Base-by-base conservation (phyloP, 1,140 invertebrate species). In the Rhagoletis pomonella region DNA sequence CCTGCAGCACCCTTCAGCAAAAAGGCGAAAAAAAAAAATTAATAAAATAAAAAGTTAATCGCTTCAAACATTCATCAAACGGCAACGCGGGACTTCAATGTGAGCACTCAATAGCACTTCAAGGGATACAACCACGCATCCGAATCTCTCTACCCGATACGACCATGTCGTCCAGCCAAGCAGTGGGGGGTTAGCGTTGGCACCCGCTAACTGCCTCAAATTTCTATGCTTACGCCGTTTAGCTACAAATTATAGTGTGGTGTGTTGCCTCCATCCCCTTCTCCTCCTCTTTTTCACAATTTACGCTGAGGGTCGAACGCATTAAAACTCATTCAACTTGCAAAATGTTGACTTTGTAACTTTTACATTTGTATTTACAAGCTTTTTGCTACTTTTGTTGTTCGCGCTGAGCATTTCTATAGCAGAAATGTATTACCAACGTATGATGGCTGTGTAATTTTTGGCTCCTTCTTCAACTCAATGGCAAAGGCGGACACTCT, bases 301-400 rank as follows among this genome's bases (percentile, higher is more conserved):
- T 67, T 73, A 73, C 42, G 42, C 44, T 47, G 47, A n/a, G 73
- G 17, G 44, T 81, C 47, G n/a, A 55, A 50, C 17, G 44, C 73
- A 81, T 81, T 81, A 81, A 81, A 81, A 81, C 73, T 81, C 73
- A 81, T 81, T 81, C 73, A 81, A 81, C 73, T 81, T 81, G 73
- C 73, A 81, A 81, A 81, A 81, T 81, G 73, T 81, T 81, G 73
- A 81, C 73, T 81, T 81, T 81, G 44, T 81, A 81, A 81, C 73
- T 81, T 81, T 81, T 29, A 55, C 73, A 81, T 55, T 81, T 81
- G 39, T 81, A 81, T 81, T 81, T 81, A 81, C 73, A 81, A 81
- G 47, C 73, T 55, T 47, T 55, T 81, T 55, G 5, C 14, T 81
- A 55, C 44, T 17, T 62, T 14, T 62, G 29, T 29, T 29, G 29